Evolutionary conservation across 2,113 vertebrate genomes (phyloP).

Genomic region (Labeo catla): DNA sequence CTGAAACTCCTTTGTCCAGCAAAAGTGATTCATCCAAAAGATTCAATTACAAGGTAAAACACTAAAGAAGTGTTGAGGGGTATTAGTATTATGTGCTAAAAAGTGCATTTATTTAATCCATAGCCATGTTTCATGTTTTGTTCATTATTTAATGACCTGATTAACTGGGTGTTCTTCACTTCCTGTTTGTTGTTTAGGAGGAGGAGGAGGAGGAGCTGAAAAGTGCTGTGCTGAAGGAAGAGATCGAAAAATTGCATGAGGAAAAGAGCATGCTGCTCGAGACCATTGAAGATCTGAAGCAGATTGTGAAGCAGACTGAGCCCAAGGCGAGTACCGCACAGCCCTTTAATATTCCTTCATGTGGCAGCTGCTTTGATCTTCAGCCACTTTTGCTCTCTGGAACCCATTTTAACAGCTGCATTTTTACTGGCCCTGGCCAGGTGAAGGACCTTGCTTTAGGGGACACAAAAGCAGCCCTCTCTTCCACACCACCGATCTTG

Average conservation of each 20-base stretch:
- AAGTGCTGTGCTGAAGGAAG: conserved; percentile 63
- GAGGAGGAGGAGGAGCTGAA: conserved; percentile 75
- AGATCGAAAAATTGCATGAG: conserved; percentile 74
- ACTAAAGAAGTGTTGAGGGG: background rate
- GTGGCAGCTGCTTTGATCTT: conserved; percentile 57
- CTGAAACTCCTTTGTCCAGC: conserved; percentile 79
- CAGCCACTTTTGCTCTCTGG: conserved; percentile 56
- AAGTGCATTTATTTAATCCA: background rate
- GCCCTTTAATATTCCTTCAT: conserved; percentile 60
- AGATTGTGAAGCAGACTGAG: conserved; percentile 69
- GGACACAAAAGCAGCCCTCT: conserved; percentile 34
- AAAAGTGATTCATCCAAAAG: conserved; percentile 77
- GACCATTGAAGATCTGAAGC: conserved; percentile 76
- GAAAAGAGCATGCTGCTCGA: conserved; percentile 78
- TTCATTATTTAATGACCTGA: background rate
- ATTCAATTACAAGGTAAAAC: conserved; percentile 60
- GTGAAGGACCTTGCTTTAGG: conserved; percentile 63
- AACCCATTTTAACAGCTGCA: conserved; percentile 53
- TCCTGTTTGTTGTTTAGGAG: background rate
- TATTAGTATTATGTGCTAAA: background rate
- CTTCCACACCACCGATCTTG: background rate
- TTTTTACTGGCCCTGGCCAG: conserved; percentile 54
- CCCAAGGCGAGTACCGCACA: conserved; percentile 57
- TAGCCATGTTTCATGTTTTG: background rate
- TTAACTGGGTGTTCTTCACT: background rate